Evolutionary conservation across 2,888 invertebrate species (phyloP), one percentile per base, ranked within the genome.

Genomic region (Dicyrtoma fusca): DNA sequence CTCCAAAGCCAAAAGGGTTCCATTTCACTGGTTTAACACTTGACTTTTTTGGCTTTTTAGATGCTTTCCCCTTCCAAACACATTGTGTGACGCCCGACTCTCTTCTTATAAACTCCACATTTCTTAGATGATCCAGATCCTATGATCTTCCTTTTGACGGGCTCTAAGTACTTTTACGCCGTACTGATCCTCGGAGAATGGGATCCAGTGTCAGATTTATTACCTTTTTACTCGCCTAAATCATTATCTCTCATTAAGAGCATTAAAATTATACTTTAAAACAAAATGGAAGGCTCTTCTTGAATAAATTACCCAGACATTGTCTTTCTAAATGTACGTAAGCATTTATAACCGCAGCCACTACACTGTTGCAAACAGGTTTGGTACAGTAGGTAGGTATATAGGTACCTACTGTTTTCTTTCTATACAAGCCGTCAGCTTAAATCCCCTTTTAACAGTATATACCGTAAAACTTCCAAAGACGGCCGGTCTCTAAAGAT

Each of bases 11-110:
- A 44, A 63, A 63, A 45, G 25, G 57, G 45, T 45, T 45, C 62
- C 62, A 63, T 63, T 63, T 63, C 21, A 45, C 11, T 19, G n/a
- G 57, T 45, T 63, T 63, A 44, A 63, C 34, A 34, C 45, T 63
- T 63, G 42, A 34, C 61, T 42, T 61, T 61, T 34, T 61, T 34
- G 45, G 17, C 21, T 63, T 63, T 63, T 10, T 21, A 19, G 11
- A 11, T 17, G 11, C 26, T 5, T 57, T 57, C 57, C 57, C 23
- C 14, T 8, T 8, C 13, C 25, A 57, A 21, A 25, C 34, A 34
- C 26, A 25, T 25, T 3, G 25, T 57, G 17, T n/a, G 5, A 1
- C 57, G 8, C 57, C 14, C 25, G 4, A 55, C 6, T 17, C 17
- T 19, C 21, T 23, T 55, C 21, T n/a, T 34, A 34, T 34, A 34